Percentiles rank a stretch among this genome's conserved stretches.
phyloP scores from a whole-genome alignment of 2,888 invertebrate genomes.

The Eustalomyia histrio region DNA sequence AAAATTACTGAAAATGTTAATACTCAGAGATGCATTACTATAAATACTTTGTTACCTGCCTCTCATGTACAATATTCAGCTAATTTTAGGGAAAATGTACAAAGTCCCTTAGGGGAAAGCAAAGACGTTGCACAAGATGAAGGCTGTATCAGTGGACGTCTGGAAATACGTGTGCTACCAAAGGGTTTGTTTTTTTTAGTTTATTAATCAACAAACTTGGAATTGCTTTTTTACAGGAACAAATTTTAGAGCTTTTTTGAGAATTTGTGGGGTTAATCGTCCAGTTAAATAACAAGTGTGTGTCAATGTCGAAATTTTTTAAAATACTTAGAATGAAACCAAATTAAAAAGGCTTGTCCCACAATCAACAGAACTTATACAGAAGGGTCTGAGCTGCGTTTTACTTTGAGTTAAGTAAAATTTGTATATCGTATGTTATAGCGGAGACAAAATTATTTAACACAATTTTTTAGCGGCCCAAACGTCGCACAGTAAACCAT shows the following conservation, averaged over 20 bases:
- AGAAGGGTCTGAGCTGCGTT: too few relatives aligned
- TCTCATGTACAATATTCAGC: conserved; percentile 59
- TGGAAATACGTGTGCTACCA: conserved; percentile 89
- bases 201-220: background rate
- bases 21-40: conserved; percentile 13
- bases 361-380: too few relatives aligned
- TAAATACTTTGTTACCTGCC: conserved; percentile 53
- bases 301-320: too few relatives aligned
- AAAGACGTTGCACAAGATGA: conserved; percentile 73
- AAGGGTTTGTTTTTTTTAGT: conserved; percentile 72
- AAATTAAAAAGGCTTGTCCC: too few relatives aligned
- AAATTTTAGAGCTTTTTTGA: background rate
- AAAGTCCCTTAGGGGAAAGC: conserved; percentile 54
- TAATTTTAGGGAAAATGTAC: conserved; percentile 45
- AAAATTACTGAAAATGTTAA: conserved; percentile 50
- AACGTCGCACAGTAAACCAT: too few relatives aligned
- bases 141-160: conserved; percentile 85
- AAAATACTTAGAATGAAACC: too few relatives aligned
- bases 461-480: too few relatives aligned
- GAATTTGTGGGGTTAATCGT: too few relatives aligned
- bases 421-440: too few relatives aligned
- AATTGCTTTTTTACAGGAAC: background rate
- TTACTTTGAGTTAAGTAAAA: too few relatives aligned
- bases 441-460: too few relatives aligned
- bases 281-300: too few relatives aligned